Evolutionary conservation across 2,113 vertebrate species (phyloP).

Genomic region (Tachuris rubrigastra): DNA sequence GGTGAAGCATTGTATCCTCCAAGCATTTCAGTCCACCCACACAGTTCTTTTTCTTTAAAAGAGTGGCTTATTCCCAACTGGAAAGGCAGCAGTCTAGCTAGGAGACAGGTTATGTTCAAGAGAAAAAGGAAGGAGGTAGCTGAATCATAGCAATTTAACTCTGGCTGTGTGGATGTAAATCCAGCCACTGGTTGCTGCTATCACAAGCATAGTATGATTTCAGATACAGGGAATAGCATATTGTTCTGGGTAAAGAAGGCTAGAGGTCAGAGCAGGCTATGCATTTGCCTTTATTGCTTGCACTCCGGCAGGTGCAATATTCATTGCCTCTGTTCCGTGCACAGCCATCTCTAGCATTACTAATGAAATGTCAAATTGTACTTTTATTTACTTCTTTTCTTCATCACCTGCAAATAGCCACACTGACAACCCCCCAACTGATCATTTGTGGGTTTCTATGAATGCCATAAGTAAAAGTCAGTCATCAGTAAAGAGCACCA

Average conservation of each 20-base stretch:
- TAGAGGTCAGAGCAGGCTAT: constrained; percentile 41
- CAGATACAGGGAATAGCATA: constrained; percentile 9
- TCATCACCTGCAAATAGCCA: constrained; percentile 42
- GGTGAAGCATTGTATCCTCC: constrained; percentile 44
- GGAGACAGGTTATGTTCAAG: constrained; percentile 62
- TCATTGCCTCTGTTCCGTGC: constrained; percentile 25
- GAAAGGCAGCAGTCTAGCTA: constrained; percentile 65
- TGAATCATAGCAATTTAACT: constrained; percentile 67
- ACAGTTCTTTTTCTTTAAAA: constrained; percentile 58
- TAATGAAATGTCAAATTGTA: constrained; percentile 59
- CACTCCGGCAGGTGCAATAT: constrained; percentile 56
- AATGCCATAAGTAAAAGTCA: constrained; percentile 21
- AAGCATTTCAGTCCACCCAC: constrained; percentile 58
- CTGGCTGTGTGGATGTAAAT: constrained; percentile 35
- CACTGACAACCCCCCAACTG: background rate
- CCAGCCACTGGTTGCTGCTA: constrained; percentile 51
- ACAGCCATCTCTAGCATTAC: constrained; percentile 35
- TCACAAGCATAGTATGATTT: constrained; percentile 29
- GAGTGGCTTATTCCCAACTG: constrained; percentile 63
- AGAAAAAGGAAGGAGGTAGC: constrained; percentile 54
- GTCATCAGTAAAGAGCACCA: background rate
- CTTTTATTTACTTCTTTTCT: constrained; percentile 55
- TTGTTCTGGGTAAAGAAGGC: constrained; percentile 56
- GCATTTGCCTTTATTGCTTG: constrained; percentile 53
- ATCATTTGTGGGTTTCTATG: constrained; percentile 20